Evolutionary conservation across 2,888 invertebrate genomes (phyloP).

Genomic region (Cactoblastis cactorum): DNA sequence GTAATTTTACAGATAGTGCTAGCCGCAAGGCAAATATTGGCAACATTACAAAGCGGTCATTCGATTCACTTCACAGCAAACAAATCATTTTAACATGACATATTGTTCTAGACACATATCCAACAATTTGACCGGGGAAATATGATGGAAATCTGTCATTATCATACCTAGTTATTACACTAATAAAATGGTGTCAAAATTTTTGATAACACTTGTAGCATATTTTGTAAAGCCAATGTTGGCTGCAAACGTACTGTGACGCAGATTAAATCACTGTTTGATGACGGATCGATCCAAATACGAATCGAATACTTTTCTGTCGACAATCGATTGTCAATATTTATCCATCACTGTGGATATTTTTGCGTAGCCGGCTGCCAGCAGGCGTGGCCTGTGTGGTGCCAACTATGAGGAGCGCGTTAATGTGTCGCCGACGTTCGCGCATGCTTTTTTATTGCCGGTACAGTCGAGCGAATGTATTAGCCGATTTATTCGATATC

Average conservation of each 20-base stretch:
- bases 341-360: conserved; percentile 55
- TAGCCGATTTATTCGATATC: conserved; percentile 44
- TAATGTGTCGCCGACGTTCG: conserved; percentile 66
- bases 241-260: neutral
- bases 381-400: conserved; percentile 62
- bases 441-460: conserved; percentile 58
- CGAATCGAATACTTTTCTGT: conserved; percentile 35
- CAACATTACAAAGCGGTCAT: conserved; percentile 7
- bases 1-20: neutral
- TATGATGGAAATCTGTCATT: neutral
- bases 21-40: neutral
- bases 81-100: conserved; percentile 7
- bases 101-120: neutral
- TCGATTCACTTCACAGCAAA: conserved; percentile 5
- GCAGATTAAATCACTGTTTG: conserved; percentile 8
- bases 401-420: conserved; percentile 77
- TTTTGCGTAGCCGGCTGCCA: conserved; percentile 53
- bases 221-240: conserved; percentile 5
- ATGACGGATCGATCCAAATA: conserved; percentile 22
- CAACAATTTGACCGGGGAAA: neutral
- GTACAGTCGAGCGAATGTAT: conserved; percentile 48
- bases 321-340: conserved; percentile 39
- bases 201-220: neutral
- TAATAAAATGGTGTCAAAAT: neutral
- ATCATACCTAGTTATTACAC: neutral